Evolutionary conservation across 2,888 invertebrate species (phyloP), one percentile per base, ranked within the genome.

Genomic region (Folsomia candida): DNA sequence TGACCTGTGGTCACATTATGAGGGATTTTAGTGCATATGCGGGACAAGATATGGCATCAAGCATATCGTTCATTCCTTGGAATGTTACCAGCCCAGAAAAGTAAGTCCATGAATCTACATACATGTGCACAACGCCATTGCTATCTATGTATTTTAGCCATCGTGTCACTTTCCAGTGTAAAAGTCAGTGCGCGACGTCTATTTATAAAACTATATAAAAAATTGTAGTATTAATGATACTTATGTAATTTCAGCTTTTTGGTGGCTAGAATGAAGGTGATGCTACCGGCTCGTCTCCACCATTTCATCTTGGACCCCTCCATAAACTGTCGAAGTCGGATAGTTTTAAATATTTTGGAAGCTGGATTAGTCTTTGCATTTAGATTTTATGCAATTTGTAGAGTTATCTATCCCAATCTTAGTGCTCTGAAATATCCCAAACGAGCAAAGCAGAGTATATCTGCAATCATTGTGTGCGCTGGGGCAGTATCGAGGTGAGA

Each of bases 371-470:
- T 77, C 65, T 20, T 72, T 1, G 69, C 73, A 1, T 77, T 78
- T 64, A 66, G 78, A 47, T 77, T 79, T 59, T 77, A 77, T 60
- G 76, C 76, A 11, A 71, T 76, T 37, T 76, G 76, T 51, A 70
- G 78, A 6, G 73, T 78, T 9, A 11, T 76, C 4, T 74, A 70
- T 62, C 72, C 76, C 6, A 69, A 37, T 28, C 29, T 69, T 29
- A 63, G 47, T 24, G 59, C 57, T 6, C 11, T 73, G 14, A 61
- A 62, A 18, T 72, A 75, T 11, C 27, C 28, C 1, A 22, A 24
- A 20, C 29, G 60, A 27, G 58, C 68, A 1, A 20, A 26, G 3
- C 18, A 2, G 3, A 51, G 22, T 64, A 3, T 64, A 22, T 14
- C 2, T 9, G 29, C 64, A 6, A 64, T 64, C n/a, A 26, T 3